Evolutionary conservation across 2,888 invertebrate genomes (phyloP).

Genomic region (Amblyjoppa fuscipennis): DNA sequence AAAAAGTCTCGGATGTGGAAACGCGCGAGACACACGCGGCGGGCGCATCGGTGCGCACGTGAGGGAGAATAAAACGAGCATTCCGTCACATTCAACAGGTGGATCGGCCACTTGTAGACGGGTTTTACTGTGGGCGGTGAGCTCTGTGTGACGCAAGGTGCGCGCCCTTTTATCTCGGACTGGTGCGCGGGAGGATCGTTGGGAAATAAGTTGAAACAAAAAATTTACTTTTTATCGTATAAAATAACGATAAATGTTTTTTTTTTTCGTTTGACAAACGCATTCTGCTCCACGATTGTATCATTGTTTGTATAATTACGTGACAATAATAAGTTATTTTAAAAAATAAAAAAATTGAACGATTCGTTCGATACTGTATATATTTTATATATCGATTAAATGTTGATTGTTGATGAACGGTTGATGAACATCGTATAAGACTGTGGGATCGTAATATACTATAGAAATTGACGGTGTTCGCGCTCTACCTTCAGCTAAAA

Average conservation of each 20-base stretch:
- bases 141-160: slow-evolving; percentile 10
- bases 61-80: slow-evolving; percentile 67
- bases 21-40: slow-evolving; percentile 56
- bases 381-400: neutral
- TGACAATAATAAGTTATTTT: neutral
- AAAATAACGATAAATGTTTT: neutral
- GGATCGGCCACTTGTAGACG: slow-evolving; percentile 63
- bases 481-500: slow-evolving; percentile 51
- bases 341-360: neutral
- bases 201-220: slow-evolving; percentile 27
- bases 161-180: slow-evolving; percentile 21
- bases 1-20: slow-evolving; percentile 65
- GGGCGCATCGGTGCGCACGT: slow-evolving; percentile 24
- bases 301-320: too few relatives aligned
- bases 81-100: slow-evolving; percentile 75
- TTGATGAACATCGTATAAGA: slow-evolving; percentile 12
- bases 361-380: neutral
- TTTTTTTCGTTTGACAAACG: too few relatives aligned
- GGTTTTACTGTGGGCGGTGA: slow-evolving; percentile 58
- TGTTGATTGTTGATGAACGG: slow-evolving; percentile 6
- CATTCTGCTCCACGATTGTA: too few relatives aligned
- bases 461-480: slow-evolving; percentile 52
- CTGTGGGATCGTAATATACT: slow-evolving; percentile 4
- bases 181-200: slow-evolving; percentile 28
- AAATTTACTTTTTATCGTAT: neutral